Evolutionary conservation across 1,140 invertebrate genomes (phyloP), one percentile per base, ranked within the genome.

Genomic region (Euwallacea fornicatus): DNA sequence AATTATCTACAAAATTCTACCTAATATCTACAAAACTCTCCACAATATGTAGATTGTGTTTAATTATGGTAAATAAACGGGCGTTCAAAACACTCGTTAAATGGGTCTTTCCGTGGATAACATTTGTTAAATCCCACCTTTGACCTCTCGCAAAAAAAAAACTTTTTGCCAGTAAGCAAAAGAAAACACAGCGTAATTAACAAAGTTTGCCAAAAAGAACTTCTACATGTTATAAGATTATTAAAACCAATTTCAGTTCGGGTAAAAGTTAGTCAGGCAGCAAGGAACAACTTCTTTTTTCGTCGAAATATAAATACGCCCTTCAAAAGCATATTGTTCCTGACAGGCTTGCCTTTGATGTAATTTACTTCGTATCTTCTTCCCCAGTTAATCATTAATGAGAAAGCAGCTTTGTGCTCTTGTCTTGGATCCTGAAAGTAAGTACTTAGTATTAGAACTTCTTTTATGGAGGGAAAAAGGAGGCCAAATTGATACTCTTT

Each of bases 351-450:
- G 64, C 61, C 76, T 76, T 78, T 78, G 76, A 77, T 74, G 75
- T 76, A 75, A 73, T 66, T 73, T 73, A 72, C 75, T 76, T 76
- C 69, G 72, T 77, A 43, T 56, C 55, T 74, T 73, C 74, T 75
- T 75, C 74, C 70, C 76, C 73, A 73, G 77, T 78, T 78, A 78
- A 78, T 78, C 76, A 78, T 78, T 78, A 78, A 78, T 74, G 68
- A 78, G 75, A 42, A 76, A 73, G 71, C 71, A 74, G 74, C 76
- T 76, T 78, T 76, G 75, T 73, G 58, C 65, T 43, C 42, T 33
- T 33, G 21, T 33, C 21, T 33, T 33, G 21, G 21, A 33, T 33
- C 47, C 53, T 15, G 7, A 42, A 66, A 66, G 21, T 33, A 33
- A 58, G 65, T 66, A 58, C 65, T 56, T 56, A 66, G 55, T 56